Base-by-base conservation (phyloP, 2,888 invertebrate genomes). In the Diloba caeruleocephala region DNA sequence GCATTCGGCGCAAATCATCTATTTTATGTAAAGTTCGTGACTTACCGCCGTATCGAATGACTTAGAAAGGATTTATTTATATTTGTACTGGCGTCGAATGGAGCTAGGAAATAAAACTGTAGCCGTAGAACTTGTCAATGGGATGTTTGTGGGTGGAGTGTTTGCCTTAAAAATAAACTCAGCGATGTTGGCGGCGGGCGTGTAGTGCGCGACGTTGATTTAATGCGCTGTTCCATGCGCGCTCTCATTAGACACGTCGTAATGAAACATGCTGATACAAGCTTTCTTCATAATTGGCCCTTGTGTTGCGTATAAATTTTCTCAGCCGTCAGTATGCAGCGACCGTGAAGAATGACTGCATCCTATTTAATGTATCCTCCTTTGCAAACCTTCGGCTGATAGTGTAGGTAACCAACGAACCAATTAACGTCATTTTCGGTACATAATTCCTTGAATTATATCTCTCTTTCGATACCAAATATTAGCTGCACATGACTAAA, bases 11-110 rank as follows among this genome's bases (percentile, higher is more conserved):
- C 90, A 90, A 92, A 91, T 90, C 90, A 87, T 88, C 84, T 89
- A 91, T 89, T 92, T 93, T 92, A 93, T 92, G 93, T 92, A 92
- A 92, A 93, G 88, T 91, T 90, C 93, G 93, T 93, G 93, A 92
- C 93, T 93, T 81, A 83, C 79, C 76, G 82, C 91, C 90, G 84
- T 93, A 92, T 92, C 89, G 89, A 89, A 92, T 91, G 92, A 87
- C 89, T 92, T 91, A 90, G 85, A 88, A 90, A 87, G 88, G 90
- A 91, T 91, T 90, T 91, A 89, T 88, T 89, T 89, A 85, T 88
- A 88, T 82, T 85, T 75, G 74, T 81, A 82, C 80, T 79, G 52
- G 76, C 75, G 70, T 70, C 52, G 57, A 71, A 70, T 71, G 58
- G 61, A 74, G 71, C 71, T 72, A 76, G 76, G 78, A 77, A 79